Evolutionary conservation across 2,797 vertebrate genomes (phyloP).

Genomic region (Gobio occitaniae): DNA sequence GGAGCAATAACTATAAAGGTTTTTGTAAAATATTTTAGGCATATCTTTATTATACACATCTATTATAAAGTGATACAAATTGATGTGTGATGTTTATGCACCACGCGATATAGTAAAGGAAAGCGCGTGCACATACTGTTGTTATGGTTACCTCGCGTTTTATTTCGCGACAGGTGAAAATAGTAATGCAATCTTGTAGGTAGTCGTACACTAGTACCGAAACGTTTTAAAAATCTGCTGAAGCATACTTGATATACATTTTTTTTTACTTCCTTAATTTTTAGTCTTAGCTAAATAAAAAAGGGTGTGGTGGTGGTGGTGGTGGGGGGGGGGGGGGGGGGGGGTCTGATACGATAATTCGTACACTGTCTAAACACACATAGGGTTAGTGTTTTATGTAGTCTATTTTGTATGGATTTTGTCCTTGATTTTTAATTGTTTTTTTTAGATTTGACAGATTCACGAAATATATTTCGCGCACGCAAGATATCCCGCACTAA

Average conservation of each 20-base stretch:
- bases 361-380: background rate
- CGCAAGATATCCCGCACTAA: conserved; percentile 77
- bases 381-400: background rate
- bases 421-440: conserved; percentile 54
- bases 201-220: background rate
- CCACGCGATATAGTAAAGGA: background rate
- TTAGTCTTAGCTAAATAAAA: background rate
- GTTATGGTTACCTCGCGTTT: background rate
- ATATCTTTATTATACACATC: background rate
- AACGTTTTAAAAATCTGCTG: background rate
- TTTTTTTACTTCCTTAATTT: background rate
- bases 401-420: conserved; percentile 54
- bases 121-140: background rate
- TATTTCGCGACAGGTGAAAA: conserved; percentile 11
- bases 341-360: background rate
- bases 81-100: background rate
- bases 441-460: conserved; percentile 76
- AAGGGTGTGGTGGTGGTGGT: no score
- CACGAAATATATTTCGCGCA: conserved; percentile 79
- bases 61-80: background rate
- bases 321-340: no score
- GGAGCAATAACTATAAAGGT: background rate
- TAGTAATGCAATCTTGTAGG: background rate
- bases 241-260: background rate
- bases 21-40: background rate